These are phyloP conservation scores for Sphinx pinastri DNA, from an alignment of 2,888 invertebrate species.

Conservation along the genomic window DNA sequence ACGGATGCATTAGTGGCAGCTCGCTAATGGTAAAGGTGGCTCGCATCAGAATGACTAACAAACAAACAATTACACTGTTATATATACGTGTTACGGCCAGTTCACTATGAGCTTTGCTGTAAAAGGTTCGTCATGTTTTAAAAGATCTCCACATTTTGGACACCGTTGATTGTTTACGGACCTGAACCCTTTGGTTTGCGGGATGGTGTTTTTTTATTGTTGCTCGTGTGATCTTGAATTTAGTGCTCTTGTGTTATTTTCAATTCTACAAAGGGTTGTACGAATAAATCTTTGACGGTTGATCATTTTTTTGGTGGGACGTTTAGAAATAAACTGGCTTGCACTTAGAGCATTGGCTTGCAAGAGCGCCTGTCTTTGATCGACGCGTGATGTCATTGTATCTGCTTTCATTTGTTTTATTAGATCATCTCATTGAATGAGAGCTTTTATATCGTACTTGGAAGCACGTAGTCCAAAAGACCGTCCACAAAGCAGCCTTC, in stretches of 20 bases:
- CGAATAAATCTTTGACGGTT: constrained; percentile 19
- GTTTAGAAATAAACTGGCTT: not conserved
- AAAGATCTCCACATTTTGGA: not conserved
- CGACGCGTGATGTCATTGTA: too few species aligned
- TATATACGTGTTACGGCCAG: constrained; percentile 5
- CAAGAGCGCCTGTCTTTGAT: too few species aligned
- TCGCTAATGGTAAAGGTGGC: constrained; percentile 68
- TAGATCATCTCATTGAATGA: too few species aligned
- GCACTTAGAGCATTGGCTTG: not conserved
- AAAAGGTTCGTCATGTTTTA: not conserved
- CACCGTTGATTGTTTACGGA: constrained; percentile 7
- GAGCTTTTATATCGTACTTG: not conserved
- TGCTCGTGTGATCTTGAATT: constrained; percentile 19
- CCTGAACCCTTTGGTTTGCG: constrained; percentile 21
- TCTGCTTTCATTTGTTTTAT: not conserved
- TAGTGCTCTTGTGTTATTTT: constrained; percentile 22
- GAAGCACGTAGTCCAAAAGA: not conserved
- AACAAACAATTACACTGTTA: constrained; percentile 55
- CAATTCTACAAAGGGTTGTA: constrained; percentile 19
- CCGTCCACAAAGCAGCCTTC: too few species aligned
- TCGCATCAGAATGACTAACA: constrained; percentile 58
- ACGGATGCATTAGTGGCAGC: constrained; percentile 64
- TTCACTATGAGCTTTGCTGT: not conserved
- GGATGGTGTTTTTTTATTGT: constrained; percentile 21
- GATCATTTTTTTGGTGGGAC: not conserved